Conservation (phyloP, 1,140 invertebrate genomes). For the Bombus sibiricus region DNA sequence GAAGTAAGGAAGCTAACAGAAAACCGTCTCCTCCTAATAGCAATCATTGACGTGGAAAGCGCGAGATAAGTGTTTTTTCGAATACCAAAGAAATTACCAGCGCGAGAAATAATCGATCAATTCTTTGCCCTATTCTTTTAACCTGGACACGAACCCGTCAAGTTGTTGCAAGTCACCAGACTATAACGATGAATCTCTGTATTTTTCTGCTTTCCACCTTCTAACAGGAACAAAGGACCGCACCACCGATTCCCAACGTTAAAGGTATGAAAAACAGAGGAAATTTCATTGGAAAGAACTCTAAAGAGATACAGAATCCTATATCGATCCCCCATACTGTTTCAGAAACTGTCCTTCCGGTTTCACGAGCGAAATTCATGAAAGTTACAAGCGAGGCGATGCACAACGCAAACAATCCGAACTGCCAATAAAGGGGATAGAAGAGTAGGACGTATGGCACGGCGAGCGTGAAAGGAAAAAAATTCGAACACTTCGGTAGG, state of each 20-base stretch:
- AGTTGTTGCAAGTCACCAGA: constrained; percentile 10
- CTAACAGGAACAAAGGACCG: neutral
- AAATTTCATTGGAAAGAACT: neutral
- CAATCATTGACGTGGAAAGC: constrained; percentile 36
- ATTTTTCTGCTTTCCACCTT: neutral
- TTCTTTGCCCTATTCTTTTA: constrained; percentile 27
- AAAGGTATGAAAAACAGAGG: neutral
- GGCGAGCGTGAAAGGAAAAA: constrained; percentile 55
- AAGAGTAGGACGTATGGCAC: constrained; percentile 5
- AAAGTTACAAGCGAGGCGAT: constrained; percentile 52
- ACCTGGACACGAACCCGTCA: neutral
- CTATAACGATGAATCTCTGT: constrained; percentile 4
- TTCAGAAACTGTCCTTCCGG: neutral
- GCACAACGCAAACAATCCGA: constrained; percentile 60
- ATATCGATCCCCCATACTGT: neutral
- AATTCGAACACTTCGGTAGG: constrained; percentile 60
- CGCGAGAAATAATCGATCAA: constrained; percentile 42
- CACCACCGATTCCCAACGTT: too few relatives aligned
- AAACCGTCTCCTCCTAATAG: neutral
- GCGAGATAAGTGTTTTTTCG: constrained; percentile 45
- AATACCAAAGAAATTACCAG: constrained; percentile 30
- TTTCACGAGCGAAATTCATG: constrained; percentile 48
- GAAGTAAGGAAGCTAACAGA: neutral
- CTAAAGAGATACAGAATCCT: neutral
- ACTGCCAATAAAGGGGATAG: constrained; percentile 50